These are phyloP conservation scores for Phaethon lepturus DNA, from an alignment of 2,113 vertebrate species.

Conservation along the genomic window DNA sequence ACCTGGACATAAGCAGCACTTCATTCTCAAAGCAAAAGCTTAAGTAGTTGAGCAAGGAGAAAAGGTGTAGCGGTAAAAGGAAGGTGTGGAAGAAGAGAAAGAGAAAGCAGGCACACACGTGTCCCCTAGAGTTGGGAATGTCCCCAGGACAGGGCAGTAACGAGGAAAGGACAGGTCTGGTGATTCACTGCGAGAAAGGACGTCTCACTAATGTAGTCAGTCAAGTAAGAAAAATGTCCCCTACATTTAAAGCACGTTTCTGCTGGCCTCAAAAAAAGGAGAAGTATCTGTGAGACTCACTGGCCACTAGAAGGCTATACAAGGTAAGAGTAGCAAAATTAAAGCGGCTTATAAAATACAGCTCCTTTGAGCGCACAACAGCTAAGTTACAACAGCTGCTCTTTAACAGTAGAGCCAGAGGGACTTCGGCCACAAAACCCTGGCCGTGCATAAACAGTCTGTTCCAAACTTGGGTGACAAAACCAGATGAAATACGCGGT, in stretches of 20 bases:
- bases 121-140: neutral
- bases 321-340: neutral
- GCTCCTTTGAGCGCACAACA: accelerated
- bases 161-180: neutral
- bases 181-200: neutral
- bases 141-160: neutral
- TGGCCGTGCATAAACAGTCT: accelerated
- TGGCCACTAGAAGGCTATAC: neutral
- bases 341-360: neutral
- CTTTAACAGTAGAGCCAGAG: neutral
- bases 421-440: neutral
- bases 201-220: neutral
- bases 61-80: neutral
- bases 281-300: accelerated
- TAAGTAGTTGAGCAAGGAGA: neutral
- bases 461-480: neutral
- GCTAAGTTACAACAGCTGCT: neutral
- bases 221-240: neutral
- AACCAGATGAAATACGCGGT: neutral
- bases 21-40: neutral
- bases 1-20: conserved; percentile 7
- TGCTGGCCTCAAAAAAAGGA: neutral
- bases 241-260: neutral
- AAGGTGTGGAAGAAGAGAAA: neutral
- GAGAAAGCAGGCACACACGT: neutral